Conservation (phyloP, 2,797 vertebrate genomes). For the Pipistrellus pygmaeus region DNA sequence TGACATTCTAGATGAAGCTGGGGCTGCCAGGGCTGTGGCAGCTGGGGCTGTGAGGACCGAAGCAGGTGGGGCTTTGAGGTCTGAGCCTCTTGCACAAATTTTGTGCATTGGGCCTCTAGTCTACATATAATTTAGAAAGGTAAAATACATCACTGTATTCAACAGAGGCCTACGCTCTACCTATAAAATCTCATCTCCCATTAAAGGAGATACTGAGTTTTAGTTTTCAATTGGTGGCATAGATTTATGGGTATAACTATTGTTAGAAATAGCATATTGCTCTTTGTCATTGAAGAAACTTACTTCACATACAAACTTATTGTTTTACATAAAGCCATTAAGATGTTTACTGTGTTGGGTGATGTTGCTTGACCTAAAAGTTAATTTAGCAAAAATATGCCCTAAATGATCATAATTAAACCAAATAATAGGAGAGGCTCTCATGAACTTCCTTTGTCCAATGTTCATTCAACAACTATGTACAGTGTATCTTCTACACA, state of each 20-base stretch:
- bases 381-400: not conserved
- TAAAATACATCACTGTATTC: slow-evolving; percentile 39
- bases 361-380: slow-evolving; percentile 5
- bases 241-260: slow-evolving; percentile 46
- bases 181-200: not conserved
- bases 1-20: too few relatives aligned
- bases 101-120: too few relatives aligned
- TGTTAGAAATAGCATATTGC: slow-evolving; percentile 4
- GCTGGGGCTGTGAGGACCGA: too few relatives aligned
- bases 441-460: not conserved
- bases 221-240: not conserved
- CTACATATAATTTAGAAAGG: slow-evolving; percentile 46
- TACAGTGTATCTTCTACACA: not conserved
- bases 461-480: not conserved
- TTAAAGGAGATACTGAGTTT: slow-evolving; percentile 32
- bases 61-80: too few relatives aligned
- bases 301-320: not conserved
- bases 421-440: not conserved
- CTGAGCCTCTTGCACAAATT: too few relatives aligned
- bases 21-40: too few relatives aligned
- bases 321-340: slow-evolving; percentile 19
- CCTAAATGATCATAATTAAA: not conserved
- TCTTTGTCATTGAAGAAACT: slow-evolving; percentile 53
- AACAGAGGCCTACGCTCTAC: not conserved
- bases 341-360: not conserved